phyloP scores from a whole-genome alignment of 1,140 invertebrate genomes.

The Papilio polytes region DNA sequence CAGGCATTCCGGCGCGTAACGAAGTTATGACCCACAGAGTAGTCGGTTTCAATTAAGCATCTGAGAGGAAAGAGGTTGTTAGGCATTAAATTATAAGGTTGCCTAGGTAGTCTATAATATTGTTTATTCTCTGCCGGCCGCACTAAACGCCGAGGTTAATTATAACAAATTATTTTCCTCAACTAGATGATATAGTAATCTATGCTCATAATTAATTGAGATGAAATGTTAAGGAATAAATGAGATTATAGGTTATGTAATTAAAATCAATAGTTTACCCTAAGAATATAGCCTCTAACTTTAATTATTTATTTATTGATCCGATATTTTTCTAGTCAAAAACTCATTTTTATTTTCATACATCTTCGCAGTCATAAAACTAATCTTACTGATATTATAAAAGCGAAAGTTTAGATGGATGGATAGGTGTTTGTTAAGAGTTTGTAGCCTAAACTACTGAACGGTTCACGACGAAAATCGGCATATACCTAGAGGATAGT shows the following conservation, averaged over 20 bases:
- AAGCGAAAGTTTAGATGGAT: too few species aligned
- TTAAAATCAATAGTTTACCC: background rate
- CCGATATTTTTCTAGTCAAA: too few species aligned
- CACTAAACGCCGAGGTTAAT: slow-evolving; percentile 45
- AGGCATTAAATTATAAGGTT: slow-evolving; percentile 66
- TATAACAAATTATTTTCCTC: slow-evolving; percentile 35
- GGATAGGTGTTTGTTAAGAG: too few species aligned
- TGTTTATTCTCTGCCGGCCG: slow-evolving; percentile 67
- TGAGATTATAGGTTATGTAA: background rate
- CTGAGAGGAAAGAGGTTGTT: slow-evolving; percentile 64
- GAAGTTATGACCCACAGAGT: slow-evolving; percentile 63
- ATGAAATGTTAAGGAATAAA: slow-evolving; percentile 3
- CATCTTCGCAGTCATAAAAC: too few species aligned
- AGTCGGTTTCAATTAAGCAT: slow-evolving; percentile 70
- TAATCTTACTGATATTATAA: too few species aligned
- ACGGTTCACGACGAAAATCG: too few species aligned
- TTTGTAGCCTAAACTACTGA: too few species aligned
- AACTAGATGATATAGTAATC: slow-evolving; percentile 1
- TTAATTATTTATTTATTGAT: too few species aligned
- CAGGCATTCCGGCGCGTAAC: slow-evolving; percentile 56
- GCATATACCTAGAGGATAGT: too few species aligned
- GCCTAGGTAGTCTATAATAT: slow-evolving; percentile 52
- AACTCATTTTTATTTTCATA: too few species aligned
- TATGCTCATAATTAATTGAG: slow-evolving; percentile 3
- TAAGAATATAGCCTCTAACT: background rate